Evolutionary conservation across 2,113 vertebrate species (phyloP), one percentile per base, ranked within the genome.

Genomic region (Periophthalmodon schlosseri): DNA sequence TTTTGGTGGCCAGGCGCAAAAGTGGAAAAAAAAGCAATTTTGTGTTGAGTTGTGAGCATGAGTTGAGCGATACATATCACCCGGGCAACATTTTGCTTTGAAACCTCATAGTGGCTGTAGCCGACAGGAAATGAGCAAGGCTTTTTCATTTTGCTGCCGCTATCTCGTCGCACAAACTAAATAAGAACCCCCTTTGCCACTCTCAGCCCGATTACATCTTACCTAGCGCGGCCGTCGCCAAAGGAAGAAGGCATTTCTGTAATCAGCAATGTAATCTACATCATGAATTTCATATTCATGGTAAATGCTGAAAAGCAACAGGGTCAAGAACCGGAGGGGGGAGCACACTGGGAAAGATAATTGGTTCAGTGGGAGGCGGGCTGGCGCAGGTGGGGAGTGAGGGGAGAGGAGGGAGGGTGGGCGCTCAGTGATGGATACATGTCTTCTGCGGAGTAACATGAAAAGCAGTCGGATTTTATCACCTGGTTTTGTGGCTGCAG

Each of bases 81-180:
- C 72, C 77, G 75, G 80, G 79, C 75, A 90, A 92, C 87, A 92
- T 91, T 87, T 84, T 89, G 84, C 84, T 82, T 79, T 89, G 87
- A 88, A 90, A 84, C 84, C 87, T 86, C 83, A 85, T 80, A 76
- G 83, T 65, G 75, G 68, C 84, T 76, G 73, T 79, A 87, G 89
- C 81, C 63, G 87, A 83, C 90, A 92, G 93, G 94, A 94, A 94
- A 94, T 94, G 90, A 94, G 92, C 90, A 72, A 28, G 80, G 85
- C 71, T 88, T 93, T 94, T 94, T 94, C 93, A 94, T 94, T 94
- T 94, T 92, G 91, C 86, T 78, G 80, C 77, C 81, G 79, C 88
- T 91, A 89, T 91, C 90, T 90, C 72, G 77, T 73, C 83, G 83
- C 82, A 74, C 84, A 89, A 91, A 91, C 89, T 88, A 88, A 93